Conservation (phyloP, 2,797 vertebrate species). For the Oophaga sylvatica region DNA sequence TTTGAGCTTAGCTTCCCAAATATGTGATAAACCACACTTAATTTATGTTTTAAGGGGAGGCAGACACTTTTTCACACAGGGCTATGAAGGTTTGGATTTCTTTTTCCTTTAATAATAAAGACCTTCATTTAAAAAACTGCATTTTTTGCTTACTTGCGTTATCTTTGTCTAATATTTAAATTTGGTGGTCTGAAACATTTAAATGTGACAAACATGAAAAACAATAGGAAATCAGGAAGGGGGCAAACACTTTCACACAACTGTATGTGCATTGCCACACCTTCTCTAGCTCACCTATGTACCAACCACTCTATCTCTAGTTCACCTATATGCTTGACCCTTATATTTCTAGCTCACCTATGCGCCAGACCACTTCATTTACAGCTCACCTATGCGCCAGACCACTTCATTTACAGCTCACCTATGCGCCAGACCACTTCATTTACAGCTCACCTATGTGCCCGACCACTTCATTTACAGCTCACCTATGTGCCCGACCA, state of each 20-base stretch:
- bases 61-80: no score
- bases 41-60: no score
- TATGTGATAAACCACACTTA: no score
- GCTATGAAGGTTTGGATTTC: no score
- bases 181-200: no score
- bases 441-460: not conserved
- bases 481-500: not conserved
- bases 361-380: not conserved
- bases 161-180: no score
- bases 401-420: not conserved
- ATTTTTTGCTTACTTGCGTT: no score
- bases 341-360: not conserved
- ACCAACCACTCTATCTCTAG: not conserved
- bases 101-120: no score
- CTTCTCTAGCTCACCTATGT: not conserved
- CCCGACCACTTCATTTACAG: not conserved
- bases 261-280: not conserved
- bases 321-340: not conserved
- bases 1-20: no score
- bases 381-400: not conserved
- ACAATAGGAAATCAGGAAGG: no score
- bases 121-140: no score
- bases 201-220: not conserved
- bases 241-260: no score
- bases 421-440: not conserved